These are phyloP conservation scores for Meganola albula DNA, from an alignment of 2,888 invertebrate genomes.

Conservation along the genomic window DNA sequence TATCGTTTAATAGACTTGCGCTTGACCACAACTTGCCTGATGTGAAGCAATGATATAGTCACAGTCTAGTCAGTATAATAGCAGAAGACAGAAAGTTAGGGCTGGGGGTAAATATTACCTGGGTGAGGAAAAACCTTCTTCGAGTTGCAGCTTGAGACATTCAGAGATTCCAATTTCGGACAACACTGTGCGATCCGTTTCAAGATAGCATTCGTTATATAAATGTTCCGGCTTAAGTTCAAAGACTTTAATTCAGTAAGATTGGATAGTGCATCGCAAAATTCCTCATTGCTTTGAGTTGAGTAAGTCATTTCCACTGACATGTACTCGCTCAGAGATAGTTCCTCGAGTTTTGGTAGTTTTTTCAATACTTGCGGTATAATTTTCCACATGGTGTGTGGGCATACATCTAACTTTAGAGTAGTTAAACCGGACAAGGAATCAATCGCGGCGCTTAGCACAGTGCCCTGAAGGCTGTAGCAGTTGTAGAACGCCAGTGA, in stretches of 20 bases:
- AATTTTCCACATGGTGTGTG: slow-evolving; percentile 57
- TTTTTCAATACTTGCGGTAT: slow-evolving; percentile 54
- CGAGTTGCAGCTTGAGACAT: slow-evolving; percentile 64
- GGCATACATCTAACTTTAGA: slow-evolving; percentile 55
- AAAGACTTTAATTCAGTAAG: slow-evolving; percentile 63
- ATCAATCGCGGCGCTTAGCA: slow-evolving; percentile 52
- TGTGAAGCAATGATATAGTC: too few relatives aligned
- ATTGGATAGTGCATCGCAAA: slow-evolving; percentile 52
- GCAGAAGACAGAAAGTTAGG: too few relatives aligned
- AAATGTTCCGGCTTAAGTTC: slow-evolving; percentile 61
- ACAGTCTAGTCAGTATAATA: too few relatives aligned
- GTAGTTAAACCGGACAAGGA: slow-evolving; percentile 46
- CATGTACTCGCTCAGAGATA: slow-evolving; percentile 60
- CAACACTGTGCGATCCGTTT: slow-evolving; percentile 68
- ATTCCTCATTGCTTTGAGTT: slow-evolving; percentile 42
- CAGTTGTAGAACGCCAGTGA: slow-evolving; percentile 62
- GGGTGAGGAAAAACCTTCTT: slow-evolving; percentile 35
- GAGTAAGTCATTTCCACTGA: slow-evolving; percentile 36
- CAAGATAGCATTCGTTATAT: slow-evolving; percentile 73
- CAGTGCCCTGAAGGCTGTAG: slow-evolving; percentile 61
- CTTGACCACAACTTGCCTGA: too few relatives aligned
- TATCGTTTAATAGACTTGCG: too few relatives aligned
- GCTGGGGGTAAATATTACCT: too few relatives aligned
- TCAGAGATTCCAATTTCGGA: slow-evolving; percentile 56
- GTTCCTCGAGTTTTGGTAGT: slow-evolving; percentile 49